These are phyloP conservation scores for Pteropus rufus DNA, from an alignment of 2,797 vertebrate species.

Conservation along the genomic window DNA sequence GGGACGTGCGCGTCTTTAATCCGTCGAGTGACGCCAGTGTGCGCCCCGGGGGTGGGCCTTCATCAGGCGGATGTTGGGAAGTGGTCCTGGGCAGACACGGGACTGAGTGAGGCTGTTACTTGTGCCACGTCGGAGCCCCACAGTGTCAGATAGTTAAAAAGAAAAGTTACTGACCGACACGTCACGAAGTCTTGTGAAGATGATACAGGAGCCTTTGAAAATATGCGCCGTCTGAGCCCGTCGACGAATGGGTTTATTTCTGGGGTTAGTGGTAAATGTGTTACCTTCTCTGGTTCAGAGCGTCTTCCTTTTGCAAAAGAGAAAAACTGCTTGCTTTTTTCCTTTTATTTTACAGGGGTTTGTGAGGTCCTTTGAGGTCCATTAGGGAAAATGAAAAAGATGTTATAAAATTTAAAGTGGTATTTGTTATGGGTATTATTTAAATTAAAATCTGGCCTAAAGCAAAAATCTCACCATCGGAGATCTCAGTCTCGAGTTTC, in stretches of 20 bases:
- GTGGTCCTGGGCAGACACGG: neutral
- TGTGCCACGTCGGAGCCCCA: neutral
- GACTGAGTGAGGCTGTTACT: neutral
- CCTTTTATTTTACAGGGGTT: neutral
- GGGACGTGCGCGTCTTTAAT: neutral
- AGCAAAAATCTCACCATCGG: slow-evolving; percentile 1
- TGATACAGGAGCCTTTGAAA: neutral
- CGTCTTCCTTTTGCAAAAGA: neutral
- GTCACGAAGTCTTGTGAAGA: neutral
- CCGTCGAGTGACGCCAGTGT: no score
- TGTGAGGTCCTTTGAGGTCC: neutral
- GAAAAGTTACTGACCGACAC: neutral
- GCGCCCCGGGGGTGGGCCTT: neutral
- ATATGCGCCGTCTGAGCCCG: neutral
- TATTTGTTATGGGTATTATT: neutral
- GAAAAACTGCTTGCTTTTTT: neutral
- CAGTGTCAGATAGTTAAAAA: neutral
- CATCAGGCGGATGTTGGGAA: neutral
- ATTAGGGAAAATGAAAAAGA: neutral
- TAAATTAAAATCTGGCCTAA: slow-evolving; percentile 35
- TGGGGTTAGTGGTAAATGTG: neutral
- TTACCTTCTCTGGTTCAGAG: neutral
- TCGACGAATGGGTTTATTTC: neutral
- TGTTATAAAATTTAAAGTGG: neutral
- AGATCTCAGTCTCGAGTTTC: neutral